Percentiles rank a stretch among this genome's conserved stretches.
These are phyloP conservation scores for Drosophila simulans DNA, from an alignment of 1,140 invertebrate genomes.

Conservation along the genomic window DNA sequence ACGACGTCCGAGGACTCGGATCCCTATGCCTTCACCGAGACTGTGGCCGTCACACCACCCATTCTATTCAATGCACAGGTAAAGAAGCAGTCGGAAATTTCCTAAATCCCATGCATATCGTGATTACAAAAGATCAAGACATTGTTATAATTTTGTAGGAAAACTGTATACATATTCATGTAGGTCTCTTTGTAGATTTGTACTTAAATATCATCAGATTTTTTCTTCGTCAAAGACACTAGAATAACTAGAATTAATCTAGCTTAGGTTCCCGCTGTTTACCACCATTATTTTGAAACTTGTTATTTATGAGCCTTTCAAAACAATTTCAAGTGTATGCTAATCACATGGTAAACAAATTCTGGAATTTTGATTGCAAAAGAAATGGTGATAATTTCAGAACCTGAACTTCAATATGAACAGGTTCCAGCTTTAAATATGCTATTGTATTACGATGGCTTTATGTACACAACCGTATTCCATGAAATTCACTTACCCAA, in stretches of 20 bases:
- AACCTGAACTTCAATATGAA: conserved; percentile 1
- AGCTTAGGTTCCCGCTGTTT: no score
- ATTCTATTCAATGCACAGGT: conserved; percentile 84
- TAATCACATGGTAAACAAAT: background rate
- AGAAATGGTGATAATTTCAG: background rate
- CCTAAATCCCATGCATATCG: no score
- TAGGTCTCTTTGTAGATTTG: no score
- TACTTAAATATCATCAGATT: no score
- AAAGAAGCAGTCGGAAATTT: background rate
- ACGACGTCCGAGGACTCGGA: conserved; percentile 83
- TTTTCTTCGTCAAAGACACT: no score
- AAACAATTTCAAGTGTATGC: background rate
- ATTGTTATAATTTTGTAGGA: no score
- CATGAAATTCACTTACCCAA: background rate
- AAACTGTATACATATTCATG: no score
- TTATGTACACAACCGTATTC: conserved; percentile 1
- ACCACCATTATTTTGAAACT: background rate
- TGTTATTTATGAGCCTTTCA: background rate
- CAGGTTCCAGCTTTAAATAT: background rate
- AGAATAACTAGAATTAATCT: no score
- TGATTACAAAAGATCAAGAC: background rate
- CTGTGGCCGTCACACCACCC: conserved; percentile 78
- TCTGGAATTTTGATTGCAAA: background rate
- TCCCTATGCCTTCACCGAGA: conserved; percentile 84
- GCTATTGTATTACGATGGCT: background rate